Conservation (phyloP, 2,113 vertebrate genomes). For the Bettongia penicillata region DNA sequence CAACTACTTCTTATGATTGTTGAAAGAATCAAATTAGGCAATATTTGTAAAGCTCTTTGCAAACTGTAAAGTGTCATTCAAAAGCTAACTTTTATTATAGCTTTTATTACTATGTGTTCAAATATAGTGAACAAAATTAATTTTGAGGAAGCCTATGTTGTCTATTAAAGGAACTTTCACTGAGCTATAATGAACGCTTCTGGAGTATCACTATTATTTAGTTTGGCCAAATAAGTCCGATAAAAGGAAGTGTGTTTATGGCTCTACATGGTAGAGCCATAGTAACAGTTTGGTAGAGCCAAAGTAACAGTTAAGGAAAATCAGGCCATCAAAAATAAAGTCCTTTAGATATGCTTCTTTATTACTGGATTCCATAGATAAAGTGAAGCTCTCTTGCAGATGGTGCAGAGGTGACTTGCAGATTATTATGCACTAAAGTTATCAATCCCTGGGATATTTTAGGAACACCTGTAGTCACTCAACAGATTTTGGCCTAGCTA, state of each 20-base stretch:
- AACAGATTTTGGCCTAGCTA: no score
- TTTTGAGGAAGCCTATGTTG: not conserved
- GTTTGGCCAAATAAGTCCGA: not conserved
- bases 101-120: not conserved
- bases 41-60: not conserved
- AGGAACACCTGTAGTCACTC: no score
- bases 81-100: not conserved
- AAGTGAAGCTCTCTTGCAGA: no score
- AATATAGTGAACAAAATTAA: not conserved
- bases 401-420: no score
- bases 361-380: not conserved
- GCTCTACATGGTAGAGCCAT: not conserved
- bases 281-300: not conserved
- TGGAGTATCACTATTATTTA: not conserved
- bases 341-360: not conserved
- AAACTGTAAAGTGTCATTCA: not conserved
- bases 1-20: not conserved
- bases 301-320: not conserved
- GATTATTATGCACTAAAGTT: no score
- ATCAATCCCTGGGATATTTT: no score
- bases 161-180: not conserved
- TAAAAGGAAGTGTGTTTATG: not conserved
- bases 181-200: not conserved
- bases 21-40: not conserved
- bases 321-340: not conserved